A percentile compares a stretch with the other conserved stretches of the same genome.
Conservation (phyloP, 2,797 vertebrate species). For the Pseudochirops corinnae region DNA sequence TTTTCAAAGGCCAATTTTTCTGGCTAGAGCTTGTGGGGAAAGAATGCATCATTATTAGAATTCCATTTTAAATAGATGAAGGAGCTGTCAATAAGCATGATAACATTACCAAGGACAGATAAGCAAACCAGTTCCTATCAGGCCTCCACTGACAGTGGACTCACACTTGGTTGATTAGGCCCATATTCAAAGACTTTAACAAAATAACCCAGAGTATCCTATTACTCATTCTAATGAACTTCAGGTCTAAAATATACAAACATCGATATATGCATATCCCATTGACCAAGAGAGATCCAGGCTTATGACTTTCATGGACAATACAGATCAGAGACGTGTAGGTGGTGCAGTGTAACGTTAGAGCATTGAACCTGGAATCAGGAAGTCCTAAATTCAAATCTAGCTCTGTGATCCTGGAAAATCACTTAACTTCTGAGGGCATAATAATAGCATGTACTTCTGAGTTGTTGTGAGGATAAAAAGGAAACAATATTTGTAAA, state of each 20-base stretch:
- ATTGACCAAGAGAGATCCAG: neutral
- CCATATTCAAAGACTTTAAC: neutral
- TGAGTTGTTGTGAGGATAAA: neutral
- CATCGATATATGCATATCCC: neutral
- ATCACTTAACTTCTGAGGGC: neutral
- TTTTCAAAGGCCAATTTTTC: neutral
- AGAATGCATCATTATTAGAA: neutral
- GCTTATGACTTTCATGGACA: neutral
- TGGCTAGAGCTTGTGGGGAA: neutral
- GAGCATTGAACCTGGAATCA: neutral
- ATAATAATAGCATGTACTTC: neutral
- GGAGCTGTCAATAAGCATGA: neutral
- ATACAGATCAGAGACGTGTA: neutral
- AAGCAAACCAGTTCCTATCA: neutral
- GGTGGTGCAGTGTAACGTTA: neutral
- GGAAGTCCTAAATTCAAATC: neutral
- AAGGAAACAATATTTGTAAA: neutral
- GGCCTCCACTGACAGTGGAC: neutral
- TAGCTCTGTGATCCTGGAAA: neutral
- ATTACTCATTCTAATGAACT: neutral
- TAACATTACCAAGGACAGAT: neutral
- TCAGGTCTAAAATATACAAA: neutral
- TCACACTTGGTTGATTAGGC: neutral
- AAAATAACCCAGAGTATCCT: neutral
- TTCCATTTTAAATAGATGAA: neutral